Evolutionary conservation across 2,797 vertebrate genomes (phyloP), one percentile per base, ranked within the genome.

Genomic region (Typhlichthys subterraneus): DNA sequence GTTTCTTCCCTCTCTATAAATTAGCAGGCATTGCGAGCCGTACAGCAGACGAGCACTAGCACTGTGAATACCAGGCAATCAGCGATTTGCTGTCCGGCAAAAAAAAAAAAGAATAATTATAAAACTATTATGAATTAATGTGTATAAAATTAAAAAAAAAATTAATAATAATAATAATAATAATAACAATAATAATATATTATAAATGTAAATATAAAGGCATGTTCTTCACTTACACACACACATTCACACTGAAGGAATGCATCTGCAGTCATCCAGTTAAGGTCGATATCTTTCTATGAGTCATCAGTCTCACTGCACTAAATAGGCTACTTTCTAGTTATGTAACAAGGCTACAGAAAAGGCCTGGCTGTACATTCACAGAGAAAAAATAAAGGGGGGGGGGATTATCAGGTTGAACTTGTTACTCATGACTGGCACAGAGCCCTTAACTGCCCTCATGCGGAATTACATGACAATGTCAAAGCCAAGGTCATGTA

Each of bases 291-390:
- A 23, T 23, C 23, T 23, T 23, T 23, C 23, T 9, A 42, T 9
- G 6, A 42, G 9, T 7, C 38, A 42, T 42, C 38, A 23, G 6
- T 42, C 9, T 42, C 38, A 42, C 38, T 7, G 38, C 38, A 42
- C 7, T 42, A 42, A 42, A 42, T 42, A 9, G 23, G 23, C 23
- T 42, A 6, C 15, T 56, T 48, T 57, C 15, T 13, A 0, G 42
- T 87, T 88, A 77, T 45, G 65, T 85, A 86, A 88, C 65, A 0
- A 3, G 29, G 23, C 45, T 55, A 70, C 60, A 76, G 55, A 42
- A 59, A 49, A 57, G 64, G 59, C 62, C 47, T 14, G n/a, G 53
- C 59, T 63, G 46, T 53, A 60, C 38, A 42, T 9, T 9, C 8
- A 42, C 38, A 5, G 38, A 42, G 38, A 42, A 42, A 7, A 23